These are phyloP conservation scores for Machimus rusticus DNA, from an alignment of 2,888 invertebrate genomes.

Conservation along the genomic window DNA sequence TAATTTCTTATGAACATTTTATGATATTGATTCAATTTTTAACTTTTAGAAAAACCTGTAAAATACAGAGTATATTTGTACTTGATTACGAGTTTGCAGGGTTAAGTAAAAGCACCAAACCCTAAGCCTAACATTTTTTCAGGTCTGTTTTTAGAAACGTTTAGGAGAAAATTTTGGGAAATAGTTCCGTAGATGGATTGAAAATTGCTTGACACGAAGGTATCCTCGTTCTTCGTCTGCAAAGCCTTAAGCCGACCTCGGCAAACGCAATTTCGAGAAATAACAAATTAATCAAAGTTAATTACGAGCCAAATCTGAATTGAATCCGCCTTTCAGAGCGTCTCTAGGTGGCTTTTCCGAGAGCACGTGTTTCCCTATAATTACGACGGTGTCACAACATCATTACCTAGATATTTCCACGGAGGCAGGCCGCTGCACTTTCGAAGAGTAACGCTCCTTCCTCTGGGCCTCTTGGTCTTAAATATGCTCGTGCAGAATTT, in stretches of 20 bases:
- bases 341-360: neutral
- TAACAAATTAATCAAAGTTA: slow-evolving; percentile 7
- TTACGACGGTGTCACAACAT: neutral
- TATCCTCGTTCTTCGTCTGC: neutral
- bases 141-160: too few relatives aligned
- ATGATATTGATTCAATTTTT: neutral
- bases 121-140: too few relatives aligned
- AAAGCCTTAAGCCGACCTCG: neutral
- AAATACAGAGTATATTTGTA: too few relatives aligned
- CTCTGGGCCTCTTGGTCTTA: neutral
- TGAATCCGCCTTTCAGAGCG: neutral
- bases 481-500: neutral
- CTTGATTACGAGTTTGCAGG: too few relatives aligned
- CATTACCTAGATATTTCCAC: neutral
- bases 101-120: too few relatives aligned
- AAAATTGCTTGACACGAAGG: neutral
- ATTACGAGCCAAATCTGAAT: neutral
- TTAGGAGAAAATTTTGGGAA: neutral
- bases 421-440: neutral
- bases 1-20: neutral
- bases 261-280: neutral
- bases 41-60: neutral
- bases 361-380: slow-evolving; percentile 16
- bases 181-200: neutral
- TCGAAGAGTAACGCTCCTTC: neutral